These are phyloP conservation scores for Flabesymbios commensalis DNA, from an alignment of 2,888 invertebrate genomes.

Conservation along the genomic window DNA sequence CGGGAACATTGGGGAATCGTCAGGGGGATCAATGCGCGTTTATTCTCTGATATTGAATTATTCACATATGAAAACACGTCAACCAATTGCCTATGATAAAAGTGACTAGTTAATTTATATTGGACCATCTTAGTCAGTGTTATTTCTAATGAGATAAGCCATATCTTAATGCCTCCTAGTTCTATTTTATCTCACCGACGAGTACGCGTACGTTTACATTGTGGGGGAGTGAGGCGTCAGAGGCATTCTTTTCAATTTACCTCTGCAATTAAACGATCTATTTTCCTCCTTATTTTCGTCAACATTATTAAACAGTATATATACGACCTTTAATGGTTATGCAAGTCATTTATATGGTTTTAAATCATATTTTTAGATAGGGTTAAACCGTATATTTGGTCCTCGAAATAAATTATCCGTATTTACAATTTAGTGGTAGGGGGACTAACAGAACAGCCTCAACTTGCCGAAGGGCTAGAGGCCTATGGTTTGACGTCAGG, in stretches of 20 bases:
- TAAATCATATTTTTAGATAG: no score
- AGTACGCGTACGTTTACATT: slow-evolving; percentile 51
- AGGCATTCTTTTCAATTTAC: slow-evolving; percentile 57
- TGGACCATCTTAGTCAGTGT: background rate
- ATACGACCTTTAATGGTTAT: background rate
- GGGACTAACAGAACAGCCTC: slow-evolving; percentile 43
- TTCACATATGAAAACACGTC: no score
- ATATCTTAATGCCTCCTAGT: background rate
- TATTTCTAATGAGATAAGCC: background rate
- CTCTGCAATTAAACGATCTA: slow-evolving; percentile 51
- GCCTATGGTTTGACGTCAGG: slow-evolving; percentile 56
- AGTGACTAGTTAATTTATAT: background rate
- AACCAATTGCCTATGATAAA: background rate
- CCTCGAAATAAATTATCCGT: no score
- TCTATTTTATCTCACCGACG: slow-evolving; percentile 35
- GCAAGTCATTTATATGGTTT: no score
- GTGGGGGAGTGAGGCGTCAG: slow-evolving; percentile 51
- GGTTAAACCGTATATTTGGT: no score
- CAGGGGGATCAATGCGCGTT: slow-evolving; percentile 53
- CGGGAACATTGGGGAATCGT: slow-evolving; percentile 58
- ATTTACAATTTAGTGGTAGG: no score
- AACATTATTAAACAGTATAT: background rate
- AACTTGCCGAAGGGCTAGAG: slow-evolving; percentile 50
- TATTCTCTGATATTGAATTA: no score
- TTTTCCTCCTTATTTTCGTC: background rate